Evolutionary conservation across 2,888 invertebrate genomes (phyloP).

Genomic region (Nysson spinosus): DNA sequence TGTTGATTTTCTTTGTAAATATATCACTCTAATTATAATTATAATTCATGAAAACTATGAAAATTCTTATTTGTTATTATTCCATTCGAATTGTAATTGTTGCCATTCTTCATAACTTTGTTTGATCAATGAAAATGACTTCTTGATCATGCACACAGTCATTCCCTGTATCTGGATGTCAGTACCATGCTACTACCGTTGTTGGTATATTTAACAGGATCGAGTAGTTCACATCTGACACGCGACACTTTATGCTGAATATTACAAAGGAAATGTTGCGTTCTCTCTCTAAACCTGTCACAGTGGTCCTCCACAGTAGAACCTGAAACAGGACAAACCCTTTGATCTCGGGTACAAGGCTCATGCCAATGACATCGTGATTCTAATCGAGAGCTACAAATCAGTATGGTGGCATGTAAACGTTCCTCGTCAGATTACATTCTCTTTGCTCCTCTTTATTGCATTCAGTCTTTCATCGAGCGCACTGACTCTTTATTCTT

Average conservation of each 20-base stretch:
- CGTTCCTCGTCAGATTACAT: constrained; percentile 9
- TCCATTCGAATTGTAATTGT: no score
- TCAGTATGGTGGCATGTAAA: constrained; percentile 28
- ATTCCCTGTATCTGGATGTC: constrained; percentile 23
- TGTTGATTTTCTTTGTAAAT: no score
- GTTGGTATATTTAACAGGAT: constrained; percentile 34
- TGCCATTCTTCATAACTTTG: no score
- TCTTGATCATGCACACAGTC: constrained; percentile 2
- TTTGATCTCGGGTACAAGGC: constrained; percentile 47
- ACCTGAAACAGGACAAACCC: constrained; percentile 32
- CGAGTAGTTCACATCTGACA: constrained; percentile 40
- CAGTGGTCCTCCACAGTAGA: constrained; percentile 22
- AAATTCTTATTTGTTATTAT: no score
- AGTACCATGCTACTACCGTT: constrained; percentile 10
- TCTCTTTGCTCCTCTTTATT: constrained; percentile 11
- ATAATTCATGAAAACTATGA: no score
- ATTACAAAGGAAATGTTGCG: constrained; percentile 47
- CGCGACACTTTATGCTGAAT: constrained; percentile 50
- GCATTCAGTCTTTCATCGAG: no score
- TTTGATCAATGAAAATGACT: no score
- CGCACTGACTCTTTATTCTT: no score
- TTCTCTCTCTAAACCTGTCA: constrained; percentile 34
- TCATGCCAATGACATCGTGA: constrained; percentile 49
- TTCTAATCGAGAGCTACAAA: constrained; percentile 28
- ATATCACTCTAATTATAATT: no score